Base-by-base conservation (phyloP, 2,797 vertebrate genomes). In the Neopelma chrysocephalum region DNA sequence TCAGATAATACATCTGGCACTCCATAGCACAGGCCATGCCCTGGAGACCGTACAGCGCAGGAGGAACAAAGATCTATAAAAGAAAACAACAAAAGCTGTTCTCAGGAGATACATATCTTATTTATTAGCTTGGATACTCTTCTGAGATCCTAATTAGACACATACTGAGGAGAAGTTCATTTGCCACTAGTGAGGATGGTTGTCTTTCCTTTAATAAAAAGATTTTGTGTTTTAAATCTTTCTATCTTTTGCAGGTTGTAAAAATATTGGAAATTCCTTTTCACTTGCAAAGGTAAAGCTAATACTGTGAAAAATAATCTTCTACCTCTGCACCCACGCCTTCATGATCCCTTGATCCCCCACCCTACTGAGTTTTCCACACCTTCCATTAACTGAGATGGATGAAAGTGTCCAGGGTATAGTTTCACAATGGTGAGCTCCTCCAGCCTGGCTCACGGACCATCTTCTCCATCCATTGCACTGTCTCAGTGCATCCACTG, bases 71-170 rank as follows among this genome's bases (percentile, higher is more conserved):
- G 70, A 82, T 80, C 78, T 62, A 5, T 48, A 66, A 58, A 68
- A 90, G 76, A 86, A 89, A 88, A 85, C 81, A 95, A 90, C 86
- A 95, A 85, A 94, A 83, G 50, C 77, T 80, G 27, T 84, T 96
- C 87, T 94, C 78, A 89, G 79, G 84, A 95, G 89, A 90, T 94
- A 78, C 9, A 31, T 58, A 95, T 95, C 92, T 92, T 77, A 71
- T 79, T 96, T 93, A 84, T 84, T 94, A 83, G 94, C 65, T 70
- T 89, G 90, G 90, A 88, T 89, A 61, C 40, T 75, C 77, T 87
- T 83, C 62, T 25, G 70, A 72, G 91, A 95, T 95, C 43, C 76
- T 89, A 86, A 82, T 92, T 40, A 1, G 61, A 47, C 56, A 29
- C 40, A 69, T 79, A 58, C 22, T 38, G 48, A 88, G 76, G 26